These are phyloP conservation scores for Paramuricea clavata DNA, from an alignment of 92 coral and sea anemone genomes.

Conservation along the genomic window DNA sequence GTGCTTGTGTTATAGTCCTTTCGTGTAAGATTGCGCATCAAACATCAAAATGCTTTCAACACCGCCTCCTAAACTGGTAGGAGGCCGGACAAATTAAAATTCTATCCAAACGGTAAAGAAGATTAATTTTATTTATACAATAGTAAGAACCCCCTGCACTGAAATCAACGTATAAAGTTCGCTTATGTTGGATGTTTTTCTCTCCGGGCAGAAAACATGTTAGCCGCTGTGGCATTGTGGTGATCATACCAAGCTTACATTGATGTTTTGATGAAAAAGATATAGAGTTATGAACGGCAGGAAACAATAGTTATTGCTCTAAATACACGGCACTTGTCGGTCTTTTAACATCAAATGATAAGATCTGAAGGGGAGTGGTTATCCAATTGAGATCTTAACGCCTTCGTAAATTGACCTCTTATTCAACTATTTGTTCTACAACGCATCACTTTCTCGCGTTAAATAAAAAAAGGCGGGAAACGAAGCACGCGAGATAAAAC, in stretches of 20 bases:
- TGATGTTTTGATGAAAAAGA: conserved; percentile 18
- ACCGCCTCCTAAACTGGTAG: conserved; percentile 55
- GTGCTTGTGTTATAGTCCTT: not conserved
- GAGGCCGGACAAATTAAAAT: conserved; percentile 58
- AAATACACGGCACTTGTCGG: conserved; percentile 20
- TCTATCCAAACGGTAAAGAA: conserved; percentile 51
- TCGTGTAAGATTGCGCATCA: not conserved
- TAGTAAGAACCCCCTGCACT: conserved; percentile 54
- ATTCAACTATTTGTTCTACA: conserved; percentile 42
- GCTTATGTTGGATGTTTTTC: conserved; percentile 36
- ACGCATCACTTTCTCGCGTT: not conserved
- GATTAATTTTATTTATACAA: conserved; percentile 57
- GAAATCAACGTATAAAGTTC: conserved; percentile 47
- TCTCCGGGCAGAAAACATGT: conserved; percentile 29
- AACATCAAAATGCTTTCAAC: conserved; percentile 43
- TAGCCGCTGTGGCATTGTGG: conserved; percentile 51
- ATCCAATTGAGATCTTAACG: conserved; percentile 58
- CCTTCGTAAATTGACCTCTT: conserved; percentile 57
- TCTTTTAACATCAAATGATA: conserved; percentile 25
- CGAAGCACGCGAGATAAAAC: not conserved
- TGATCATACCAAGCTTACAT: conserved; percentile 9
- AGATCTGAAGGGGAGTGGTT: conserved; percentile 55
- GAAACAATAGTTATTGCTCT: conserved; percentile 40
- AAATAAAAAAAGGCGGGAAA: conserved; percentile 25
- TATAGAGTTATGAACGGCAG: conserved; percentile 45